Evolutionary conservation across 1,140 invertebrate species (phyloP).

Genomic region (Leptopilina clavipes): DNA sequence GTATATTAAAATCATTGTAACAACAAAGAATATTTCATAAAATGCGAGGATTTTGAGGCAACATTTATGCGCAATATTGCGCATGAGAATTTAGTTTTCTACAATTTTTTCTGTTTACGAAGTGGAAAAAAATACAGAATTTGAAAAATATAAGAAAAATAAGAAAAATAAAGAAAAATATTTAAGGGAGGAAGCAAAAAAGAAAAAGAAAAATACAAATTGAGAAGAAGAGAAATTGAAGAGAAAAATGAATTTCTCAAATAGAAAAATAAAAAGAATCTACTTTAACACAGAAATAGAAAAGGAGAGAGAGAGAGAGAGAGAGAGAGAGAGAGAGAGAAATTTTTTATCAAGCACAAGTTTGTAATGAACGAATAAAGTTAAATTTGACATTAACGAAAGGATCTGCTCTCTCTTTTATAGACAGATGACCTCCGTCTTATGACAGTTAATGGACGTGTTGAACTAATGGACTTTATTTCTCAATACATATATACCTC

Average conservation of each 20-base stretch:
- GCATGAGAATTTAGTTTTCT: no score
- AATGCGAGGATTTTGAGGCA: no score
- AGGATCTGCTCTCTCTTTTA: background rate
- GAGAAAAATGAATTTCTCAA: no score
- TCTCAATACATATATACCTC: background rate
- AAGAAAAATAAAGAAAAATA: background rate
- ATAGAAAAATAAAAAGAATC: no score
- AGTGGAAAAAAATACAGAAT: background rate
- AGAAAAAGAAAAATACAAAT: background rate
- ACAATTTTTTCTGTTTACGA: no score
- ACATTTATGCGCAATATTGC: no score
- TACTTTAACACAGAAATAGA: no score
- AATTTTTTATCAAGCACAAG: background rate
- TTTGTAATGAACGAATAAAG: background rate
- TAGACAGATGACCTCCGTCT: conserved; percentile 19
- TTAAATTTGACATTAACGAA: background rate
- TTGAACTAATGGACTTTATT: conserved; percentile 15
- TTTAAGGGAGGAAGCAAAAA: background rate
- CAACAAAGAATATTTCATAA: no score
- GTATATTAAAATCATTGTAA: no score
- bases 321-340: background rate
- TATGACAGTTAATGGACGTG: conserved; percentile 30
- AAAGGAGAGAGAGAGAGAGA: no score
- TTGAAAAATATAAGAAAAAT: background rate
- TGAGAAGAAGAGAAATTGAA: no score